Base-by-base conservation (phyloP, 2,113 vertebrate genomes). In the Leucoraja erinaceus region DNA sequence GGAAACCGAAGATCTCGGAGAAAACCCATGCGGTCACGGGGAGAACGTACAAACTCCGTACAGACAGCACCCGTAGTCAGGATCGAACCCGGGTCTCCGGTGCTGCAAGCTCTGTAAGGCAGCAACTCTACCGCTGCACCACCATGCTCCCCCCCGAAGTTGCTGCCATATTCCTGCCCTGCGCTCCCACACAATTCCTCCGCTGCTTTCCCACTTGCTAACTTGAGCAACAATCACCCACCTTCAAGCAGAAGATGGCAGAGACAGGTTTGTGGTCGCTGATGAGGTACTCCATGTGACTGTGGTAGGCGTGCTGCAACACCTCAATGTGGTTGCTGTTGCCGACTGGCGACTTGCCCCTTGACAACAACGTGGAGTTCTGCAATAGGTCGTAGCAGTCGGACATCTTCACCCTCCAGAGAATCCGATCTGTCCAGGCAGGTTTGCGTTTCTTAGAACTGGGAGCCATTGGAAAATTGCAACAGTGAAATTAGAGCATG, bases 251-350 rank as follows among this genome's bases (percentile, higher is more conserved):
- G 47, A 99, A 99, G 94, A 98, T 93, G 68, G 99, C 97, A 22
- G 97, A 97, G 77, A 99, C 98, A 0, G 99, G 99, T 93, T 99
- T 99, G 97, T 99, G 99, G 94, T 99, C 99, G 0, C 99, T 99
- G 95, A 97, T 93, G 0, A 96, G 98, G 94, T 97, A 99, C 84
- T 98, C 97, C 99, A 99, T 99, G 95, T 99, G 99, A 95, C 98
- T 99, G 70, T 96, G 95, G 94, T 99, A 99, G 93, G 96, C 96
- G 12, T 96, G 97, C 94, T 98, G 98, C 4, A 96, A 97, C 93
- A 99, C 98, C 9, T 96, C 96, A 22, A 98, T 96, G 0, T 95
- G 95, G 0, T 95, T 95, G 5, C 96, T 96, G 93, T 96, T 93
- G 95, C 96, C 96, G 0, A 95, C 97, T 54, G 96, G 93, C 0